Evolutionary conservation across 2,888 invertebrate genomes (phyloP).

Genomic region (Mesodorylaimus sp.): DNA sequence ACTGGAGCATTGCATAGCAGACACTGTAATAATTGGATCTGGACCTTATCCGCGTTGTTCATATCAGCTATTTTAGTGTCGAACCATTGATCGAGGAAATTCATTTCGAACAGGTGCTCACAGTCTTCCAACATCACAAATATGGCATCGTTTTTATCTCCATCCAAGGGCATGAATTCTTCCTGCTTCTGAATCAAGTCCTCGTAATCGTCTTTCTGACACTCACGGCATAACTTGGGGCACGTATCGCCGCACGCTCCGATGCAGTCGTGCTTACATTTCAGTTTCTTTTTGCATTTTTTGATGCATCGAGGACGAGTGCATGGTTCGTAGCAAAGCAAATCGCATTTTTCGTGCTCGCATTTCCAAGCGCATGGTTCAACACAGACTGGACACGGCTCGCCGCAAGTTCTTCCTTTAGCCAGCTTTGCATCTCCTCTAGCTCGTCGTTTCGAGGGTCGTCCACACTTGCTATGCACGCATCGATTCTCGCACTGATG

Average conservation of each 20-base stretch:
- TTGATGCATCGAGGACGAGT: slow-evolving; percentile 27
- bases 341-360: slow-evolving; percentile 31
- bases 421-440: too few species aligned
- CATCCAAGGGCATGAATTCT: slow-evolving; percentile 36
- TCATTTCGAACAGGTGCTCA: slow-evolving; percentile 30
- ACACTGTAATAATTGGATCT: too few species aligned
- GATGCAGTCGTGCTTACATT: slow-evolving; percentile 44
- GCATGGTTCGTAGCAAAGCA: slow-evolving; percentile 31
- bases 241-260: slow-evolving; percentile 55
- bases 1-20: too few species aligned
- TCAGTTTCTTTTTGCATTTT: slow-evolving; percentile 26
- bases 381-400: slow-evolving; percentile 28
- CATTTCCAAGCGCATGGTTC: slow-evolving; percentile 30
- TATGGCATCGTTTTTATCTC: slow-evolving; percentile 41
- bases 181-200: slow-evolving; percentile 18
- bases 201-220: slow-evolving; percentile 33
- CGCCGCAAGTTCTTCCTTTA: too few species aligned
- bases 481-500: slow-evolving; percentile 37
- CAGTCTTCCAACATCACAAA: slow-evolving; percentile 25
- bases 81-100: slow-evolving; percentile 29
- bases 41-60: too few species aligned
- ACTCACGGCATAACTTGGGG: slow-evolving; percentile 42
- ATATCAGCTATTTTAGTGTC: slow-evolving; percentile 10
- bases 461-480: slow-evolving; percentile 37
- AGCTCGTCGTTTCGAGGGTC: too few species aligned